A percentile compares a stretch with the other conserved stretches of the same genome.
Conservation (phyloP, 2,797 vertebrate genomes). For the Morus bassanus region DNA sequence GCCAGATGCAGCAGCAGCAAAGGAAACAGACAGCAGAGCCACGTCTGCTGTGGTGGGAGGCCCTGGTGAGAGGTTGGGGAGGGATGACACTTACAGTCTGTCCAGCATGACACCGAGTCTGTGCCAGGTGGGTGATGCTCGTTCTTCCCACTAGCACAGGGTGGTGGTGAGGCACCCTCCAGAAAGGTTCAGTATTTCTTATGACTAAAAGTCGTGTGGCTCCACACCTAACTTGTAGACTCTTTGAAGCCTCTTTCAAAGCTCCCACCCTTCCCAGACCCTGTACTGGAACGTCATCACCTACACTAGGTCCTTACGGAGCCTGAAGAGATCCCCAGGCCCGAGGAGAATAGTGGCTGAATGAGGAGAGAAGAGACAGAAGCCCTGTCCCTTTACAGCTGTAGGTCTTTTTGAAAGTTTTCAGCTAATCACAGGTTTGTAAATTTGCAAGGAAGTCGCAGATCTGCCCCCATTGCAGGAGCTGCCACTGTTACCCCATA, state of each 20-base stretch:
- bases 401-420: neutral
- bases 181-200: neutral
- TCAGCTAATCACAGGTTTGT: neutral
- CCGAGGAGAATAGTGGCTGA: neutral
- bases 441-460: neutral
- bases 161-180: neutral
- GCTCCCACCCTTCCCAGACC: neutral
- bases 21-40: neutral
- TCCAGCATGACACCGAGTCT: neutral
- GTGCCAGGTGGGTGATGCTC: neutral
- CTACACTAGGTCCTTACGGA: neutral
- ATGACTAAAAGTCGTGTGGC: neutral
- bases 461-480: neutral
- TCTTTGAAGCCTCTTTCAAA: neutral
- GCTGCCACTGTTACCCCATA: neutral
- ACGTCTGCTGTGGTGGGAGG: neutral
- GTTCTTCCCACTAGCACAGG: neutral
- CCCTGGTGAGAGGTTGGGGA: neutral
- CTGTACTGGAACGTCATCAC: neutral
- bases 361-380: neutral
- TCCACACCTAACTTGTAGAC: neutral
- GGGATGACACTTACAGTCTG: neutral
- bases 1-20: rapidly evolving
- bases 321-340: neutral
- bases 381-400: neutral